Conservation (phyloP, 2,113 vertebrate species). For the Psittacula cyanocephala region DNA sequence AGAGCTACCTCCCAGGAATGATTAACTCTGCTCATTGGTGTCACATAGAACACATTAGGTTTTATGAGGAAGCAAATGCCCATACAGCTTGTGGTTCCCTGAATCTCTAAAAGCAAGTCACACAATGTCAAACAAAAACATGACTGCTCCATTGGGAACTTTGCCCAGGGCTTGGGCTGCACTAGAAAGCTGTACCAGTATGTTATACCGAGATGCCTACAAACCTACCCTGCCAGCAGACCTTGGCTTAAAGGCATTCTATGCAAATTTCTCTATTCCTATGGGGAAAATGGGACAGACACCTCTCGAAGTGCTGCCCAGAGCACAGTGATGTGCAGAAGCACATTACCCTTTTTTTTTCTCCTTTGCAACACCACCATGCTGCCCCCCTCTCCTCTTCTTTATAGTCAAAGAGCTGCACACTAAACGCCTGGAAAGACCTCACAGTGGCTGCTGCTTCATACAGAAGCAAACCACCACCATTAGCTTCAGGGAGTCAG, state of each 20-base stretch:
- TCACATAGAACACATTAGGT: not conserved
- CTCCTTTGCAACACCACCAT: not conserved
- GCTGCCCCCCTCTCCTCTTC: not conserved
- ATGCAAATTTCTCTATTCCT: not conserved
- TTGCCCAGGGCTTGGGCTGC: not conserved
- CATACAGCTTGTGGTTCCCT: not conserved
- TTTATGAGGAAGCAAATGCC: not conserved
- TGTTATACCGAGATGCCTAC: not conserved
- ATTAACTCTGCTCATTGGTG: not conserved
- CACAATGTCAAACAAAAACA: not conserved
- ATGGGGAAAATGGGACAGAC: not conserved
- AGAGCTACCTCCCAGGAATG: not conserved
- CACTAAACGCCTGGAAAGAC: not conserved
- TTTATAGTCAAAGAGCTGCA: not conserved
- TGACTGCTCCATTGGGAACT: not conserved
- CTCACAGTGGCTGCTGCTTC: not conserved
- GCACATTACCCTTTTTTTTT: not conserved
- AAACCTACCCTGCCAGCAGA: not conserved
- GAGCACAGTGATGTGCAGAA: not conserved
- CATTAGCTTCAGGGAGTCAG: not conserved
- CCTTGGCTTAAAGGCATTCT: not conserved
- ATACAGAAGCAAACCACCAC: not conserved
- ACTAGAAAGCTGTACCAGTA: not conserved
- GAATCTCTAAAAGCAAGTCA: not conserved
- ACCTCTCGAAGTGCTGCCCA: not conserved